Percentiles rank a stretch among this genome's conserved stretches.
Evolutionary conservation across 2,113 vertebrate species (phyloP).

Genomic region (Hyperopisus bebe): DNA sequence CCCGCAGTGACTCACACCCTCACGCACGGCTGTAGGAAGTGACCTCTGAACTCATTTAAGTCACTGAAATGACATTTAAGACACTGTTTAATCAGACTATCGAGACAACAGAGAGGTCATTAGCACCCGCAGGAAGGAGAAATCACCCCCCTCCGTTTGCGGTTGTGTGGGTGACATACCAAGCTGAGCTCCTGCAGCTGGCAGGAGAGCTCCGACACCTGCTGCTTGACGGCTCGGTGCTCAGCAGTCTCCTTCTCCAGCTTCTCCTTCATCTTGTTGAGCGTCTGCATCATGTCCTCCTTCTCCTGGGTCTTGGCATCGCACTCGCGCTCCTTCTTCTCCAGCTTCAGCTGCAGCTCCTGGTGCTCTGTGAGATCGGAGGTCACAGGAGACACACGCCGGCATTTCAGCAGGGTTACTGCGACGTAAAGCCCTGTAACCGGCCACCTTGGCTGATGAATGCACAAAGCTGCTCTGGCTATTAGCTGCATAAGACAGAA

Average conservation of each 20-base stretch:
- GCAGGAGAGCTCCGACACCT: conserved; percentile 76
- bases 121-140: neutral
- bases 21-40: neutral
- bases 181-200: conserved; percentile 84
- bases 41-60: neutral
- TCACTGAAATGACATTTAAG: neutral
- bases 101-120: neutral
- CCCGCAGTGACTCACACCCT: neutral
- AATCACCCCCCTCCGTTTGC: neutral
- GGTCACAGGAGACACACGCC: neutral
- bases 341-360: conserved; percentile 90
- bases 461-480: neutral
- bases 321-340: conserved; percentile 95
- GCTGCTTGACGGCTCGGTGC: conserved; percentile 91
- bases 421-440: neutral
- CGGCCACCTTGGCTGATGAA: neutral
- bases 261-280: conserved; percentile 99
- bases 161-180: conserved; percentile 54
- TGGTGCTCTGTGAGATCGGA: conserved; percentile 71
- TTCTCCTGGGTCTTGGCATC: conserved; percentile 97
- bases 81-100: neutral
- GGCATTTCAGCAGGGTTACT: neutral
- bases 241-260: conserved; percentile 87
- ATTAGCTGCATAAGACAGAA: neutral
- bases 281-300: conserved; percentile 97